Conservation (phyloP, 2,888 invertebrate genomes). For the Ditula angustiorana region DNA sequence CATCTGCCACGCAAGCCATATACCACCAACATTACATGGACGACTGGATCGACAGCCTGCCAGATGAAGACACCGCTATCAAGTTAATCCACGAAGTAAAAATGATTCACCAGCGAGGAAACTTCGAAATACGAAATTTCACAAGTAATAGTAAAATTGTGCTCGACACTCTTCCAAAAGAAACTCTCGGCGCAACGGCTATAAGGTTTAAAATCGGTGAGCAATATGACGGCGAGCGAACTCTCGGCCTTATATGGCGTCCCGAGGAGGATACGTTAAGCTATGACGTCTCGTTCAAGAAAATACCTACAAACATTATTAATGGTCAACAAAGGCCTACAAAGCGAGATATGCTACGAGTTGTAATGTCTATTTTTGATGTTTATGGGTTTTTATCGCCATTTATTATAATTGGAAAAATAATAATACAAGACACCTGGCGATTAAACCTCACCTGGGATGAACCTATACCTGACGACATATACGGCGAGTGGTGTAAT, state of each 20-base stretch:
- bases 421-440: constrained; percentile 40
- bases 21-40: not conserved
- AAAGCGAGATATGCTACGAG: constrained; percentile 34
- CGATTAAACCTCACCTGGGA: not conserved
- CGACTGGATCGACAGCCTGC: not conserved
- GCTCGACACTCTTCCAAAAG: not conserved
- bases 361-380: no score
- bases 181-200: not conserved
- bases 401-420: constrained; percentile 37
- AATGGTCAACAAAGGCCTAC: constrained; percentile 30
- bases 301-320: constrained; percentile 8
- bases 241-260: constrained; percentile 38
- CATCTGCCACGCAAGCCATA: not conserved
- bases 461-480: not conserved
- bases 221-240: constrained; percentile 34
- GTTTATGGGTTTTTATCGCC: no score
- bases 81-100: not conserved
- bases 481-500: not conserved
- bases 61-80: constrained; percentile 11
- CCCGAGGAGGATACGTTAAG: constrained; percentile 22
- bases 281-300: constrained; percentile 25
- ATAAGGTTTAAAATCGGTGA: constrained; percentile 35
- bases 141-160: not conserved
- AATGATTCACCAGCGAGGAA: not conserved
- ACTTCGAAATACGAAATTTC: not conserved